These are phyloP conservation scores for Nezara viridula DNA, from an alignment of 2,888 invertebrate species.

Conservation along the genomic window DNA sequence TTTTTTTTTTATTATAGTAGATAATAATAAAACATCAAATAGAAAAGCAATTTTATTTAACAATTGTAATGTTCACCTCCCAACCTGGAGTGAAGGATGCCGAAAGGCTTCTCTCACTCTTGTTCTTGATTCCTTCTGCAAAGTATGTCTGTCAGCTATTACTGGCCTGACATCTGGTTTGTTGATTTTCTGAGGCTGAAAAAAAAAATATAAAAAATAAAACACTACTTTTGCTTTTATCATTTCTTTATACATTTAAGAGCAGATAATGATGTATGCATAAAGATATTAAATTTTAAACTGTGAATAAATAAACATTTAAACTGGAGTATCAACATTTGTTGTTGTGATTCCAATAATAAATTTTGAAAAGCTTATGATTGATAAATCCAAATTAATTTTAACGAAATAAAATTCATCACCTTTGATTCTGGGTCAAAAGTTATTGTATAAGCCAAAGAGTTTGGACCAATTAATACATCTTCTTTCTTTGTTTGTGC, in stretches of 20 bases:
- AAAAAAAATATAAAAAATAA: background rate
- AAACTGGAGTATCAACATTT: background rate
- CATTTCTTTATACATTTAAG: background rate
- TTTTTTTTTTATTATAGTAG: too few species aligned
- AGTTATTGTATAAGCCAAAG: slow-evolving; percentile 64
- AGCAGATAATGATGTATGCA: background rate
- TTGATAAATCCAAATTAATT: background rate
- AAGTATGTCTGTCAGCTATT: slow-evolving; percentile 59
- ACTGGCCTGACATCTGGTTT: background rate
- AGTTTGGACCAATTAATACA: slow-evolving; percentile 48
- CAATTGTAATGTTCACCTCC: slow-evolving; percentile 52
- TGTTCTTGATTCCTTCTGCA: slow-evolving; percentile 59
- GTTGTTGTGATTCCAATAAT: background rate
- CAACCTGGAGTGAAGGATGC: slow-evolving; percentile 56
- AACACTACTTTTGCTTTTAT: background rate
- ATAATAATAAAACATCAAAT: background rate
- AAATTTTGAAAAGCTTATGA: background rate
- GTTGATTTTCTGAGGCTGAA: background rate
- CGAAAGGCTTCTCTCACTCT: slow-evolving; percentile 50
- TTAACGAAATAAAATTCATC: background rate
- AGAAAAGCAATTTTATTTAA: slow-evolving; percentile 1
- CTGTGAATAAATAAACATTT: background rate
- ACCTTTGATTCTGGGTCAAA: slow-evolving; percentile 60
- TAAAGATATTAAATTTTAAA: background rate
- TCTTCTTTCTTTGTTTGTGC: slow-evolving; percentile 58